Percentiles rank a stretch among this genome's conserved stretches.
These are phyloP conservation scores for Indri indri DNA, from an alignment of 2,113 vertebrate genomes.

Conservation along the genomic window DNA sequence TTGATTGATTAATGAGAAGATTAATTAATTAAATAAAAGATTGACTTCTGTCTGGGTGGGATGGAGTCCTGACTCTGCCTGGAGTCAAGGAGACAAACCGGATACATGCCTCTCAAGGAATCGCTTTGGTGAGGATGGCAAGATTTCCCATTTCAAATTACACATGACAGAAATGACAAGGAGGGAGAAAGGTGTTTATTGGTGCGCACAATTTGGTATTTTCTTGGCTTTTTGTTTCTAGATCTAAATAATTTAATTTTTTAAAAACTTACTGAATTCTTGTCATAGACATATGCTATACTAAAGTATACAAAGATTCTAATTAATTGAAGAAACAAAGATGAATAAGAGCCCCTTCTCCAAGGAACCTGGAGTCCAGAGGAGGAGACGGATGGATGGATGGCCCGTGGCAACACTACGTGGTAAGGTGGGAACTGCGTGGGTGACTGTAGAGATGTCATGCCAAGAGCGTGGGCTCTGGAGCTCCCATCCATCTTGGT, in stretches of 20 bases:
- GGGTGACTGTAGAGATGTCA: not conserved
- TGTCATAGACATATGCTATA: not conserved
- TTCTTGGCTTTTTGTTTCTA: not conserved
- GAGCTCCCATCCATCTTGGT: not conserved
- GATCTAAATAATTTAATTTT: conserved; percentile 8
- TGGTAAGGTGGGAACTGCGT: not conserved
- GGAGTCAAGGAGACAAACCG: not conserved
- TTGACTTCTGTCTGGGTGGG: conserved; percentile 26
- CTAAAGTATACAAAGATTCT: not conserved
- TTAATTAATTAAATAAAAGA: not conserved
- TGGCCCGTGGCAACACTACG: fast-evolving
- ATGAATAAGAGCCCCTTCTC: not conserved
- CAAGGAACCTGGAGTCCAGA: not conserved
- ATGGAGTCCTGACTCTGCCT: not conserved
- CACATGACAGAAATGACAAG: not conserved
- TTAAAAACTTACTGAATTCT: not conserved
- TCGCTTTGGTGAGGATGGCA: not conserved
- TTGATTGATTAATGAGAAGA: not conserved
- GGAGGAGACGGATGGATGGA: not conserved
- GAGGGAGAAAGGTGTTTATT: not conserved
- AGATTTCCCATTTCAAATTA: conserved; percentile 31
- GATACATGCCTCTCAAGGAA: conserved; percentile 29
- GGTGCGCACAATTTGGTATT: not conserved
- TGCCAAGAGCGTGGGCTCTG: not conserved
- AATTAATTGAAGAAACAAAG: not conserved